A percentile compares a stretch with the other conserved stretches of the same genome.
Conservation (phyloP, 2,113 vertebrate species). For the Semicossyphus pulcher region DNA sequence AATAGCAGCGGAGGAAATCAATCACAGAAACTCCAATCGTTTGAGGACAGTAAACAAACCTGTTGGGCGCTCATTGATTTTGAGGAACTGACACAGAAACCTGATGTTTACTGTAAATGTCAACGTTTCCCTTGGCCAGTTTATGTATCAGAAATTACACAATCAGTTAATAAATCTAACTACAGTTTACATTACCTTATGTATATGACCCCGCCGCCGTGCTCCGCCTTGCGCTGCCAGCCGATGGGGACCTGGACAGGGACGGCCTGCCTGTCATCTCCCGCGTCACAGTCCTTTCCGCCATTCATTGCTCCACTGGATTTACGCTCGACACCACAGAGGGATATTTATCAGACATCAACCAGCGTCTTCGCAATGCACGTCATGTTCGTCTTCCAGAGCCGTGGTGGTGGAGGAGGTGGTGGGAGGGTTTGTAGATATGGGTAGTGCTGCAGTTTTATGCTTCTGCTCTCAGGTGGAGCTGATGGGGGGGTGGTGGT, state of each 20-base stretch:
- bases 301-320: slow-evolving; percentile 97
- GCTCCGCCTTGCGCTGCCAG: slow-evolving; percentile 94
- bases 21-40: slow-evolving; percentile 23
- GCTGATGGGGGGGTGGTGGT: slow-evolving; percentile 37
- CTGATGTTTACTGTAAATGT: no score
- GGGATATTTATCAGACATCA: slow-evolving; percentile 90
- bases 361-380: slow-evolving; percentile 87
- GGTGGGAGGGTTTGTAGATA: slow-evolving; percentile 31
- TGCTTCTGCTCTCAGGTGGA: slow-evolving; percentile 35
- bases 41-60: slow-evolving; percentile 33
- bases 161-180: no score
- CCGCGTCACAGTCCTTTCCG: slow-evolving; percentile 95
- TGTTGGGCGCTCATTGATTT: slow-evolving; percentile 11
- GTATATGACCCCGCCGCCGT: slow-evolving; percentile 91
- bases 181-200: slow-evolving; percentile 87
- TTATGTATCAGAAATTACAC: no score
- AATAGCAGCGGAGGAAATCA: slow-evolving; percentile 19
- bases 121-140: no score
- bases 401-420: slow-evolving; percentile 42
- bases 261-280: slow-evolving; percentile 88
- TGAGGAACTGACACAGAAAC: neutral
- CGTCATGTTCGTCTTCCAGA: slow-evolving; percentile 89
- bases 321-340: slow-evolving; percentile 88
- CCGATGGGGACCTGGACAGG: slow-evolving; percentile 97
- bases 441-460: slow-evolving; percentile 8